phyloP scores from a whole-genome alignment of 2,888 invertebrate species.

The Acheta domesticus region DNA sequence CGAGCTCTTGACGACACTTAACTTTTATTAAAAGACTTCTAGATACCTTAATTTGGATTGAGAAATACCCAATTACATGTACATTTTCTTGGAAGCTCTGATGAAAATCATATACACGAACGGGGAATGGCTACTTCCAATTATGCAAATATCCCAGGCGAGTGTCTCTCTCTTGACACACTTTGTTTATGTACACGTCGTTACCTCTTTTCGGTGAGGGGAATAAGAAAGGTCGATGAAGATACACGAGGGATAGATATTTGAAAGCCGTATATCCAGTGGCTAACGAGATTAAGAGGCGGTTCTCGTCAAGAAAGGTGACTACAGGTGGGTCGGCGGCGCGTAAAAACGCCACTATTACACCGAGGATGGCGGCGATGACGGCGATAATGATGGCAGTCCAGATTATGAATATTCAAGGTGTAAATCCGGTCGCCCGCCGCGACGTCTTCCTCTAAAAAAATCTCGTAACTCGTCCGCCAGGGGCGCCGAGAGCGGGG shows the following conservation, averaged over 20 bases:
- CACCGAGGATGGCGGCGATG: background rate
- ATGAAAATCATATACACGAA: background rate
- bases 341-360: background rate
- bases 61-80: background rate
- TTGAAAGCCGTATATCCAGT: background rate
- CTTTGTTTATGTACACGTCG: background rate
- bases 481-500: too few species aligned
- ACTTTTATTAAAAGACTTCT: too few species aligned
- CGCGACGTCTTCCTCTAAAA: too few species aligned
- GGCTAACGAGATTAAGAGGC: background rate
- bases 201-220: too few species aligned
- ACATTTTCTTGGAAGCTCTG: background rate
- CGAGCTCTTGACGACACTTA: too few species aligned
- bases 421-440: background rate
- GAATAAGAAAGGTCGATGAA: background rate
- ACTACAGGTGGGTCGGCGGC: background rate
- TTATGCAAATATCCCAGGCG: background rate
- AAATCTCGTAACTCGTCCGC: too few species aligned
- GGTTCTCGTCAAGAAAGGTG: background rate
- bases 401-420: background rate
- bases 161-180: background rate
- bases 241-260: background rate
- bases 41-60: background rate
- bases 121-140: background rate
- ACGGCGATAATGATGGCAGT: background rate